Base-by-base conservation (phyloP, 2,797 vertebrate species). In the Pseudomugil tenellus region DNA sequence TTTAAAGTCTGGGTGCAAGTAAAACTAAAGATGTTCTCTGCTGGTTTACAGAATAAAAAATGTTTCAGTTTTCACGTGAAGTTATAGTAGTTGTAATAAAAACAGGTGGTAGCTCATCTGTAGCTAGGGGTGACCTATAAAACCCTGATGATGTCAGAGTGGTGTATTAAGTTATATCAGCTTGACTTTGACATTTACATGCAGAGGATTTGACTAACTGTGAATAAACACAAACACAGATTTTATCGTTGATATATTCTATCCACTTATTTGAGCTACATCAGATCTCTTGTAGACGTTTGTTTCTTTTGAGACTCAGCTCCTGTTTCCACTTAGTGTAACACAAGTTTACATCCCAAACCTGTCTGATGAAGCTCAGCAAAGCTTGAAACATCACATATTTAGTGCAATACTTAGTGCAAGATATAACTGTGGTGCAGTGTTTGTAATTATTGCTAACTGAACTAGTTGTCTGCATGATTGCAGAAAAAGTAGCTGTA, bases 121-220 rank as follows among this genome's bases (percentile, higher is more conserved):
- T 49, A 19, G 51, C 49, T 53, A 4, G 13, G 14, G 3, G 37
- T 68, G 26, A 61, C 9, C 6, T 7, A 55, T 55, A 55, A 70
- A 49, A 23, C 53, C 65, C n/a, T 21, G 58, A 29, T 34, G 48
- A 71, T 52, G 56, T 70, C 54, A 70, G 21, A 34, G 37, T 23
- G 39, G 25, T 55, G 43, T 54, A 35, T 52, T 55, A 3, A 21
- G 31, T 69, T 53, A 32, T 43, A 8, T 39, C 29, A 57, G 63
- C 21, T 5, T 34, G 10, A 53, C 8, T 11, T 28, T 35, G 12
- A 48, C 31, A 29, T 31, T 60, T 13, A 60, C 11, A 1, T 58
- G 54, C 23, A 58, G 26, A 43, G 37, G 58, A 62, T 51, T 62
- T 57, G 58, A 52, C 19, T 56, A 34, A 32, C 37, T 60, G 17